Percentiles rank a stretch among this genome's conserved stretches.
phyloP scores from a whole-genome alignment of 2,797 vertebrate genomes.

The Choloepus didactylus region DNA sequence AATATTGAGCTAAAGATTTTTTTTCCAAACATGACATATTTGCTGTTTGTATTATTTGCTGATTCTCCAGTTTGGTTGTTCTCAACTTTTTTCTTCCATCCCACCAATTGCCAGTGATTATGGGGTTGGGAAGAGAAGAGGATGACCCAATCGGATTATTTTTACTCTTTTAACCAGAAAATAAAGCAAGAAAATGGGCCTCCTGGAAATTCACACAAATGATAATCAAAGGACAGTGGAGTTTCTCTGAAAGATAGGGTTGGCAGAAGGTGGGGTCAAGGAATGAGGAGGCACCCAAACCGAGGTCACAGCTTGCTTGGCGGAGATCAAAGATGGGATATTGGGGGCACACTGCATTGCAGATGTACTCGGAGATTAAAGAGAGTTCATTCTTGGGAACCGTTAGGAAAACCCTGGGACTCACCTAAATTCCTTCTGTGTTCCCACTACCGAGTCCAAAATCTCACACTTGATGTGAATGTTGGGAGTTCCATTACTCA shows the following conservation, averaged over 20 bases:
- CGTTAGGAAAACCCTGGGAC: background rate
- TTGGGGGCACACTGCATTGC: background rate
- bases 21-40: background rate
- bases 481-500: background rate
- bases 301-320: background rate
- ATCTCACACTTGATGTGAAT: background rate
- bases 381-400: background rate
- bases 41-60: background rate
- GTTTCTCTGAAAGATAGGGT: background rate
- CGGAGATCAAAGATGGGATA: background rate
- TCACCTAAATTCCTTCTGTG: background rate
- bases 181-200: background rate
- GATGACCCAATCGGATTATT: background rate
- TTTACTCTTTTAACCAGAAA: slow-evolving; percentile 47
- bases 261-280: background rate
- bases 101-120: background rate
- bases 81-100: slow-evolving; percentile 11
- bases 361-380: background rate
- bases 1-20: background rate
- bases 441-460: background rate
- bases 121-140: background rate
- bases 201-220: background rate
- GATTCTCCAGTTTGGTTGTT: background rate
- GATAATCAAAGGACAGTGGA: background rate
- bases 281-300: background rate